Evolutionary conservation across 2,797 vertebrate species (phyloP).

Genomic region (Gobio occitaniae): DNA sequence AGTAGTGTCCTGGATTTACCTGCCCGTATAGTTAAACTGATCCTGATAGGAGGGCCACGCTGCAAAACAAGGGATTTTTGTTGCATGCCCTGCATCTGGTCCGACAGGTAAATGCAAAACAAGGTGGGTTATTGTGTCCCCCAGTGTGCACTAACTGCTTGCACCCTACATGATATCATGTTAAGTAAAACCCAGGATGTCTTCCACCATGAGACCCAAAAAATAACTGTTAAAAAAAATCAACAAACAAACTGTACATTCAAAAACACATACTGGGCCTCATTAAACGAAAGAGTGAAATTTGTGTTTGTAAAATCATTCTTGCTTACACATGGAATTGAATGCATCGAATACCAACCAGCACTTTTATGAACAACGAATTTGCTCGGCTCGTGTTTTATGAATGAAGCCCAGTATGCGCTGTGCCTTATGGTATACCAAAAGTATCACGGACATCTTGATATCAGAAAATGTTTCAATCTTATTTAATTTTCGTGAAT

Average conservation of each 20-base stretch:
- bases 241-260: neutral
- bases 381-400: neutral
- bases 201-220: neutral
- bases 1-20: neutral
- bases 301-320: neutral
- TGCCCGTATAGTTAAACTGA: neutral
- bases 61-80: neutral
- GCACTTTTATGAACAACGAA: neutral
- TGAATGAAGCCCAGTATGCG: slow-evolving; percentile 12
- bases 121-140: slow-evolving; percentile 21
- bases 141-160: neutral
- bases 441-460: neutral
- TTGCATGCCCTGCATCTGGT: neutral
- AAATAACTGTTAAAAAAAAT: neutral
- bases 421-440: slow-evolving; percentile 1
- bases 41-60: neutral
- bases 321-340: neutral
- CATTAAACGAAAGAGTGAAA: neutral
- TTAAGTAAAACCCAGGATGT: neutral
- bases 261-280: neutral
- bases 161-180: neutral
- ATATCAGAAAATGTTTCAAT: neutral
- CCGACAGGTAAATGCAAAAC: neutral
- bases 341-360: neutral
- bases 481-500: neutral